phyloP scores from a whole-genome alignment of 2,888 invertebrate genomes.

The Andrena flavipes region DNA sequence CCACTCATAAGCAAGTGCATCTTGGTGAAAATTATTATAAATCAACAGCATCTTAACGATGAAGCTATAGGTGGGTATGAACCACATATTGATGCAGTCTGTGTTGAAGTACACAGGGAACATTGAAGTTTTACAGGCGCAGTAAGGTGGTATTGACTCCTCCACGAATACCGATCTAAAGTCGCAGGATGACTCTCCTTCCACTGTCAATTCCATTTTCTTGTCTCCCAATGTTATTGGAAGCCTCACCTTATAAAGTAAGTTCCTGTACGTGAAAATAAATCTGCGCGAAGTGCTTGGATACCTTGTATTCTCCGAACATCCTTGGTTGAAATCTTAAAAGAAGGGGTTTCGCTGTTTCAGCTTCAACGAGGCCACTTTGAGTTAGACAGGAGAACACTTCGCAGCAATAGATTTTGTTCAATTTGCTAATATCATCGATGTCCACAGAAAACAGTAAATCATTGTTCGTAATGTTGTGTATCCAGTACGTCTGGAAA shows the following conservation, averaged over 20 bases:
- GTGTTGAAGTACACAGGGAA: conserved; percentile 79
- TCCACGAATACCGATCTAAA: neutral
- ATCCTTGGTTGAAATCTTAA: conserved; percentile 84
- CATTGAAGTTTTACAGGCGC: conserved; percentile 1
- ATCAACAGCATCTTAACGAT: conserved; percentile 82
- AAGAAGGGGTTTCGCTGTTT: conserved; percentile 77
- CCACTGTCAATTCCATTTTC: conserved; percentile 41
- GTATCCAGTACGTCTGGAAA: conserved; percentile 82
- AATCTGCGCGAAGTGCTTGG: neutral
- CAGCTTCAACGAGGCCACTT: conserved; percentile 74
- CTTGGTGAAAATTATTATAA: conserved; percentile 79
- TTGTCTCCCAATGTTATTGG: conserved; percentile 51
- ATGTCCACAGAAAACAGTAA: conserved; percentile 77
- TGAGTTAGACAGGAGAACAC: conserved; percentile 82
- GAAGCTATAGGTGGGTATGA: conserved; percentile 78
- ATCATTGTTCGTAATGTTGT: conserved; percentile 80
- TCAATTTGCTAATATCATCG: conserved; percentile 72
- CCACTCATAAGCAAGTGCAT: conserved; percentile 83
- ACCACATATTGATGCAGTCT: conserved; percentile 79
- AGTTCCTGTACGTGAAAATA: neutral
- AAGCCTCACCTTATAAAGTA: conserved; percentile 36
- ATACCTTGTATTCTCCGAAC: conserved; percentile 79
- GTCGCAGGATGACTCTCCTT: conserved; percentile 48
- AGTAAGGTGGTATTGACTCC: conserved; percentile 33
- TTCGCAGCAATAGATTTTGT: conserved; percentile 76